These are phyloP conservation scores for Ficedula albicollis DNA, from an alignment of 2,797 vertebrate genomes.

Conservation along the genomic window DNA sequence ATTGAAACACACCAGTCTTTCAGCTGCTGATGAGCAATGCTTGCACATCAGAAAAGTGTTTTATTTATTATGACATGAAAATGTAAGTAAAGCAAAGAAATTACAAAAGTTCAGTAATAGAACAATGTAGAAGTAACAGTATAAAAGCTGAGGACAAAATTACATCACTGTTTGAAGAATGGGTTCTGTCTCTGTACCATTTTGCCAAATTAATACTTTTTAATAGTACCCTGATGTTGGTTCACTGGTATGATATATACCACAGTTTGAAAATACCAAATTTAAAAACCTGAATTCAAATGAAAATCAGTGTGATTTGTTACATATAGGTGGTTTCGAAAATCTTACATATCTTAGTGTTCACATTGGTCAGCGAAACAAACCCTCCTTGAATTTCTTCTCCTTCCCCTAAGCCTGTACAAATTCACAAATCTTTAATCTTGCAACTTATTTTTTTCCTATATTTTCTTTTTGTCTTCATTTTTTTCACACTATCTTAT, in stretches of 20 bases:
- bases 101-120: background rate
- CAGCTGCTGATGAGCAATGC: background rate
- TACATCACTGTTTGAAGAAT: background rate
- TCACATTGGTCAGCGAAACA: background rate
- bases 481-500: background rate
- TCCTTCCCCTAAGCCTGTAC: background rate
- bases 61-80: background rate
- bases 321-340: background rate
- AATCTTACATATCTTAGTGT: background rate
- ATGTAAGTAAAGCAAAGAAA: background rate
- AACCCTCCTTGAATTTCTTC: background rate
- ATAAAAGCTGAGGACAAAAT: background rate
- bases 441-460: background rate
- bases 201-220: background rate
- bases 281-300: background rate
- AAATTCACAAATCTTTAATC: background rate
- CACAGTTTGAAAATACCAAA: background rate
- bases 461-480: background rate
- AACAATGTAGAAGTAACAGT: background rate
- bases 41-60: background rate
- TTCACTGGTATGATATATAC: background rate
- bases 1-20: background rate
- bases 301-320: background rate
- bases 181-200: background rate
- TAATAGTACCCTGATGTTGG: background rate